Conservation (phyloP, 2,113 vertebrate genomes). For the Entosphenus tridentatus region DNA sequence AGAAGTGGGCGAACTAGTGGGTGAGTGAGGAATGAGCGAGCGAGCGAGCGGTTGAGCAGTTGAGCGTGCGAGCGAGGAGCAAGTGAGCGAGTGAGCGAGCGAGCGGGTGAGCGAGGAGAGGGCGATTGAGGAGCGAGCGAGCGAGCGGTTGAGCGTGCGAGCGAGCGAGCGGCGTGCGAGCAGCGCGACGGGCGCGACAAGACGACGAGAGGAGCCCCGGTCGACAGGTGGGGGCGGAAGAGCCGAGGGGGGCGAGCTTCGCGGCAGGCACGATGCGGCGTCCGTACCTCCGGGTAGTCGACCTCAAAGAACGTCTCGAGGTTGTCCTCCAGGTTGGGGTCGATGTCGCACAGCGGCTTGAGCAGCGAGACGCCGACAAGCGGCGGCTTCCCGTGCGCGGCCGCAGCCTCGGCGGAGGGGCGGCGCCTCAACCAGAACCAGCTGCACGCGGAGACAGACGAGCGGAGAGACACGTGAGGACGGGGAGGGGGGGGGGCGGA, state of each 20-base stretch:
- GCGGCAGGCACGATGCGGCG: not conserved
- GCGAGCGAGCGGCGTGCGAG: too few species aligned
- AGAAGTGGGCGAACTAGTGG: not conserved
- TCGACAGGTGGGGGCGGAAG: not conserved
- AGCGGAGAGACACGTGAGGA: too few species aligned
- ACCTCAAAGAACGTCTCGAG: constrained; percentile 92
- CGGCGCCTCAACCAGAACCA: too few species aligned
- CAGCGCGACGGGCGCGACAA: too few species aligned
- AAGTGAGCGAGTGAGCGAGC: not conserved
- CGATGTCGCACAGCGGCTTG: constrained; percentile 76
- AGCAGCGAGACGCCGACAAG: constrained; percentile 58
- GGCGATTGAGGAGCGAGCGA: too few species aligned
- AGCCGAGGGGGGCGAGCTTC: not conserved
- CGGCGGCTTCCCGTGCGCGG: constrained; percentile 21
- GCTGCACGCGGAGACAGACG: too few species aligned
- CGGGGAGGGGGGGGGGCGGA: too few species aligned
- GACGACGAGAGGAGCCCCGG: too few species aligned
- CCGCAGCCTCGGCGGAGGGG: too few species aligned
- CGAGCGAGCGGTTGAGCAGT: too few species aligned
- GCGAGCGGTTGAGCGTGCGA: too few species aligned
- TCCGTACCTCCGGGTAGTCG: constrained; percentile 62
- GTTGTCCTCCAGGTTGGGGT: constrained; percentile 79
- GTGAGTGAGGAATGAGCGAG: not conserved
- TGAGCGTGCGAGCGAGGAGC: not conserved
- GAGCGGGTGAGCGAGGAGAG: too few species aligned